Conservation (phyloP, 2,113 vertebrate genomes). For the Amblyornis subalaris region DNA sequence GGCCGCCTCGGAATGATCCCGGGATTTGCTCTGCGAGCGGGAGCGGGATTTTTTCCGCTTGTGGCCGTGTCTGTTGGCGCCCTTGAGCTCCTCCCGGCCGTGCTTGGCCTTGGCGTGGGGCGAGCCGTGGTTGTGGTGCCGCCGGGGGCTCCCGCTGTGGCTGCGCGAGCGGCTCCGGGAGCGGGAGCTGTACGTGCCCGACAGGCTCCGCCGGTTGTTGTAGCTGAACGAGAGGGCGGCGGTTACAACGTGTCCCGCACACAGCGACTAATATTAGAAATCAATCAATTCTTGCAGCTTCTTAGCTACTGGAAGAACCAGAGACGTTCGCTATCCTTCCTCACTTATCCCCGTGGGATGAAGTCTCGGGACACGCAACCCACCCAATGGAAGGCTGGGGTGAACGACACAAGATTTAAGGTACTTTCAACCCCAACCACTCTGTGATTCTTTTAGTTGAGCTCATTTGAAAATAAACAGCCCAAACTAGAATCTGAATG, state of each 20-base stretch:
- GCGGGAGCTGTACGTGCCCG: slow-evolving; percentile 94
- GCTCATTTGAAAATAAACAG: not conserved
- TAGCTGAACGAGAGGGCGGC: slow-evolving; percentile 68
- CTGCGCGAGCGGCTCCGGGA: slow-evolving; percentile 92
- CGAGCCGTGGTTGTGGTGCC: slow-evolving; percentile 84
- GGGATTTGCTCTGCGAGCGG: slow-evolving; percentile 86
- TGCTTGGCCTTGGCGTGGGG: slow-evolving; percentile 90
- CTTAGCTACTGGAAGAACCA: rapidly evolving
- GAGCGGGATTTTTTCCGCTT: slow-evolving; percentile 93
- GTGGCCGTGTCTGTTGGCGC: slow-evolving; percentile 83
- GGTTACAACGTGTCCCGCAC: rapidly evolving
- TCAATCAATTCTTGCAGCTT: rapidly evolving
- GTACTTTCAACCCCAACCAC: not conserved
- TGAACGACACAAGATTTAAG: not conserved
- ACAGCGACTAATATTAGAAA: rapidly evolving
- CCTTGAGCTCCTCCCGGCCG: slow-evolving; percentile 84
- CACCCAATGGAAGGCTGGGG: not conserved
- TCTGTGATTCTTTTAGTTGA: rapidly evolving
- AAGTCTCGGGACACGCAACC: rapidly evolving
- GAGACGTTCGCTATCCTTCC: no score
- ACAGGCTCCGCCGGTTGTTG: slow-evolving; percentile 92
- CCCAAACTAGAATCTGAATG: not conserved
- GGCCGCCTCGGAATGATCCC: slow-evolving; percentile 82
- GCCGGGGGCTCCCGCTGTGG: slow-evolving; percentile 88
- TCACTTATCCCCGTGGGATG: no score